Percentiles rank a stretch among this genome's conserved stretches.
These are phyloP conservation scores for Tympanuchus pallidicinctus DNA, from an alignment of 2,113 vertebrate genomes.

Conservation along the genomic window DNA sequence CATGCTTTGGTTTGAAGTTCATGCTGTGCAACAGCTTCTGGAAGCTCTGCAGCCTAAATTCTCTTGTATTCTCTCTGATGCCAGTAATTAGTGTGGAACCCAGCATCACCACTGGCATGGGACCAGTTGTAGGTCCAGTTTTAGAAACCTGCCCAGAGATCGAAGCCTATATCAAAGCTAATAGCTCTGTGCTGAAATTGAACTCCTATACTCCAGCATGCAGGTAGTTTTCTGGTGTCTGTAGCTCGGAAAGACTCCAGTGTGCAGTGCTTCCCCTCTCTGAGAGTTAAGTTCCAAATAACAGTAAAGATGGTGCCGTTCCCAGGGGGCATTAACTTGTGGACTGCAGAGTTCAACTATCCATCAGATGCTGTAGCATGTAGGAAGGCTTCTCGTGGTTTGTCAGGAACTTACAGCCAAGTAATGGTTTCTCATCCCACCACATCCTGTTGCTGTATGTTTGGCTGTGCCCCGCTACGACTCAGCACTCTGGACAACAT, in stretches of 20 bases:
- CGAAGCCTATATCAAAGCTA: accelerated
- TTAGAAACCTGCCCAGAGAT: neutral
- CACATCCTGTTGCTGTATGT: accelerated
- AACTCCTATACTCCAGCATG: accelerated
- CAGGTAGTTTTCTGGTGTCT: neutral
- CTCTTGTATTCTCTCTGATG: neutral
- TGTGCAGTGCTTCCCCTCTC: neutral
- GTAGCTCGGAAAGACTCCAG: neutral
- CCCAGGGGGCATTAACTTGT: neutral
- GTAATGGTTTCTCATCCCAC: neutral
- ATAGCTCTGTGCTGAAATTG: neutral
- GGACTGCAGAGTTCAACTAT: neutral
- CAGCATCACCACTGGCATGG: accelerated
- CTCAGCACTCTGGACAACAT: neutral
- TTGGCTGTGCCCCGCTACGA: neutral
- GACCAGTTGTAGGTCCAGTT: neutral
- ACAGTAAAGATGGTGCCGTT: neutral
- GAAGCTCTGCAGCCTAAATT: neutral
- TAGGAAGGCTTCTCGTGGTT: accelerated
- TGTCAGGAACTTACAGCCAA: accelerated
- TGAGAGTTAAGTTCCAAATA: neutral
- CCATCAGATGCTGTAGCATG: accelerated
- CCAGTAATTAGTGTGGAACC: neutral
- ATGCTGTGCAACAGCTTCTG: accelerated
- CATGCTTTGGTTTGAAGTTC: neutral